Base-by-base conservation (phyloP, 2,113 vertebrate species). In the Neoarius graeffei region DNA sequence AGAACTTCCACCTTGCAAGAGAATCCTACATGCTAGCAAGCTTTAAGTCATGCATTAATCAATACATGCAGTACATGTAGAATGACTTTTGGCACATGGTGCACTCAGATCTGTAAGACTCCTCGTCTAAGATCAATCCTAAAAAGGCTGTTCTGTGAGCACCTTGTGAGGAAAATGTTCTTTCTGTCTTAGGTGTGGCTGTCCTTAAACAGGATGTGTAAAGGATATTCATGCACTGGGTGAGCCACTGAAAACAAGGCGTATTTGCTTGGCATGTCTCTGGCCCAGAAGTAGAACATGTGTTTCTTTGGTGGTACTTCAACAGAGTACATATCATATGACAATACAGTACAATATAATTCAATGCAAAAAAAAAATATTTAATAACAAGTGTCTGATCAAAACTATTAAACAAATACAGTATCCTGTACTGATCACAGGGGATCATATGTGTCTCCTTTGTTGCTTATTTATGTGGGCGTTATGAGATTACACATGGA, bases 141-240 rank as follows among this genome's bases (percentile, higher is more conserved):
- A 19, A 20, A 74, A 19, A n/a, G 42, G 48, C 50, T 74, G 14
- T 57, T 73, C 77, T 59, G 52, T 80, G 83, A 86, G 35, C 77
- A 79, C 83, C 42, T 83, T 77, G 50, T 25, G 3, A 13, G 71
- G 81, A 23, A 74, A 69, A 82, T 10, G 13, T 79, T 54, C 54
- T 69, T 74, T 89, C 67, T 30, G 86, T 86, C 86, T 93, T 84
- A 87, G 92, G 91, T 90, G 90, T 85, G 69, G 59, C 80, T 20
- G 52, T 6, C 66, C 85, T 86, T 73, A 83, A 93, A 91, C 94
- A 95, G 94, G 94, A 95, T 95, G 93, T 90, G 6, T 91, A 77
- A 88, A 94, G 94, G 94, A 95, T 93, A 89, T 90, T 67, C 85
- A 87, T 64, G n/a, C 71, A 52, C 27, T 73, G 64, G 73, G 81